phyloP scores from a whole-genome alignment of 2,888 invertebrate genomes.

The Temnothorax unifasciatus region DNA sequence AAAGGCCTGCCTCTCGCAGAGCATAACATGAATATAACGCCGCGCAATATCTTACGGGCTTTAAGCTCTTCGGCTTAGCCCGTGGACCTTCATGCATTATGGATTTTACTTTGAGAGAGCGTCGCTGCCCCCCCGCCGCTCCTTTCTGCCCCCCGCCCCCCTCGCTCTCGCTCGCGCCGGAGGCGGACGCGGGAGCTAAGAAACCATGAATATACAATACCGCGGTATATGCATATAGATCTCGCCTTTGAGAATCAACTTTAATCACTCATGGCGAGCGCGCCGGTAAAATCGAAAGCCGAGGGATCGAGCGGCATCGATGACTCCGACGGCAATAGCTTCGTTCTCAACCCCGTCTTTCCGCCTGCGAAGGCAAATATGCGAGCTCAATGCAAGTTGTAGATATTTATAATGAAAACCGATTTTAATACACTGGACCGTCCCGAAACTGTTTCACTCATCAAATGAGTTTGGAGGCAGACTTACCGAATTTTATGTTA shows the following conservation, averaged over 20 bases:
- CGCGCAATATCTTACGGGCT: constrained; percentile 84
- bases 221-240: constrained; percentile 80
- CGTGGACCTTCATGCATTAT: constrained; percentile 86
- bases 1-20: constrained; percentile 83
- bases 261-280: constrained; percentile 79
- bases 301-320: constrained; percentile 29
- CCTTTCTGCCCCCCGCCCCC: background rate
- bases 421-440: background rate
- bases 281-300: constrained; percentile 51
- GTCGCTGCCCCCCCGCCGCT: constrained; percentile 55
- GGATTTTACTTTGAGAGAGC: constrained; percentile 84
- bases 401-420: constrained; percentile 16
- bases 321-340: background rate
- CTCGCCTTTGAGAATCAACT: constrained; percentile 83
- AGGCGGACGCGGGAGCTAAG: constrained; percentile 81
- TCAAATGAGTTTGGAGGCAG: background rate
- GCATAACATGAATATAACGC: constrained; percentile 86
- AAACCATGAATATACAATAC: constrained; percentile 86
- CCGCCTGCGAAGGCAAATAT: background rate
- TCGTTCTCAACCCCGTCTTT: background rate
- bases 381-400: constrained; percentile 12
- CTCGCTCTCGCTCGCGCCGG: constrained; percentile 50
- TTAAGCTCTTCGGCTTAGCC: constrained; percentile 81
- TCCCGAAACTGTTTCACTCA: background rate
- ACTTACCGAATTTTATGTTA: constrained; percentile 6